These are phyloP conservation scores for Lucifuga dentata DNA, from an alignment of 2,113 vertebrate genomes.

Conservation along the genomic window DNA sequence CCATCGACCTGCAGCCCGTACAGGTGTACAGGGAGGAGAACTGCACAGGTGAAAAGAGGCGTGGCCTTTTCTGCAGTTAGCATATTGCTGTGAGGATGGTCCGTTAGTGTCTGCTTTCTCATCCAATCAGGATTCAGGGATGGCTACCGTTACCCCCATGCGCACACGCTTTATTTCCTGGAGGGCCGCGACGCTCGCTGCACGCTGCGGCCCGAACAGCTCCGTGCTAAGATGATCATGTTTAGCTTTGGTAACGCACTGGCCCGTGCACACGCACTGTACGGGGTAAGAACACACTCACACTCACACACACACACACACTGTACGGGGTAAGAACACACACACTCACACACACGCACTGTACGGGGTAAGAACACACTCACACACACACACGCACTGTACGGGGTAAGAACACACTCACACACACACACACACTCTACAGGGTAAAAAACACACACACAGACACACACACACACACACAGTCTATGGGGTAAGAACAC, in stretches of 20 bases:
- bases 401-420: constrained; percentile 88
- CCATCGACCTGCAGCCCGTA: constrained; percentile 87
- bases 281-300: constrained; percentile 83
- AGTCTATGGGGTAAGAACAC: constrained; percentile 84
- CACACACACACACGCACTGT: too few species aligned
- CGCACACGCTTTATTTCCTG: constrained; percentile 88
- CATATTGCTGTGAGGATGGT: too few species aligned
- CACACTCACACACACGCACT: constrained; percentile 84
- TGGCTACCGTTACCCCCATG: constrained; percentile 85
- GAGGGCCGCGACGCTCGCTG: constrained; percentile 62
- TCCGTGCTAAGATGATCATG: constrained; percentile 91
- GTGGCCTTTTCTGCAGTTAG: neutral
- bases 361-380: constrained; percentile 82
- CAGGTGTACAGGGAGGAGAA: constrained; percentile 83
- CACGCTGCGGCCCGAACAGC: constrained; percentile 83
- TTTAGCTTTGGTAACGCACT: constrained; percentile 89
- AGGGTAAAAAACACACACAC: constrained; percentile 84
- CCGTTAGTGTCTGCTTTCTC: neutral
- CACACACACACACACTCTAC: constrained; percentile 81
- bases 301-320: too few species aligned
- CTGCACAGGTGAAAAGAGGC: constrained; percentile 79
- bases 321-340: too few species aligned
- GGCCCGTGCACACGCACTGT: constrained; percentile 82
- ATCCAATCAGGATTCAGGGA: constrained; percentile 84
- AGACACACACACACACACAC: constrained; percentile 84